Evolutionary conservation across 2,113 vertebrate genomes (phyloP).

Genomic region (Sinocyclocheilus rhinocerous): DNA sequence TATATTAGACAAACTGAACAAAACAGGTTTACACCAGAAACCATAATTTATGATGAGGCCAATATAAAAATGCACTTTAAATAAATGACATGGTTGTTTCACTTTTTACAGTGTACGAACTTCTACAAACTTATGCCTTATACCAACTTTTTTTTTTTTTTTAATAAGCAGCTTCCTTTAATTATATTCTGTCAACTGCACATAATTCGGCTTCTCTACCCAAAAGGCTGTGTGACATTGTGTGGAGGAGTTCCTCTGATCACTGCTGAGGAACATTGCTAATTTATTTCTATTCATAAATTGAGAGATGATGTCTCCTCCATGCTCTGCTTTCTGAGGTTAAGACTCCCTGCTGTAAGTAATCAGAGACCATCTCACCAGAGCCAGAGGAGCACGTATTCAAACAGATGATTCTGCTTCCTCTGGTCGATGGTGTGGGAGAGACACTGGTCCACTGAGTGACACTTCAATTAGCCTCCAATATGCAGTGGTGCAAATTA

Average conservation of each 20-base stretch:
- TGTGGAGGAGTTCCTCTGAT: constrained; percentile 18
- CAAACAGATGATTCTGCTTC: constrained; percentile 63
- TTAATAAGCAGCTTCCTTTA: background rate
- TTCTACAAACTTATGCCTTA: too few relatives aligned
- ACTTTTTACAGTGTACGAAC: too few relatives aligned
- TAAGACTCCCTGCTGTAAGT: constrained; percentile 52
- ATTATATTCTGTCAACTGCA: constrained; percentile 33
- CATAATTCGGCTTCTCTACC: background rate
- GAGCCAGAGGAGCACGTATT: constrained; percentile 56
- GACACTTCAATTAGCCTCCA: constrained; percentile 79
- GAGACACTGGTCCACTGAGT: constrained; percentile 67
- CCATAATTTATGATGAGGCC: too few relatives aligned
- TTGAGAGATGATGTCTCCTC: constrained; percentile 34
- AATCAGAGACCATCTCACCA: constrained; percentile 64
- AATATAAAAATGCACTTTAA: too few relatives aligned
- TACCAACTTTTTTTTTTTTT: too few relatives aligned
- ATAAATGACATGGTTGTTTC: too few relatives aligned
- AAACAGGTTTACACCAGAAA: too few relatives aligned
- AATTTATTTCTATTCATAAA: constrained; percentile 42
- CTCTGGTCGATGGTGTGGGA: constrained; percentile 50
- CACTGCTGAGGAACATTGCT: constrained; percentile 17
- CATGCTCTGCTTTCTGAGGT: constrained; percentile 48
- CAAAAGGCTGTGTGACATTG: constrained; percentile 1
- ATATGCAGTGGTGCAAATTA: constrained; percentile 69
- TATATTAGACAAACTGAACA: too few relatives aligned